A percentile compares a stretch with the other conserved stretches of the same genome.
Conservation (phyloP, 2,888 invertebrate species). For the Phyllotreta striolata region DNA sequence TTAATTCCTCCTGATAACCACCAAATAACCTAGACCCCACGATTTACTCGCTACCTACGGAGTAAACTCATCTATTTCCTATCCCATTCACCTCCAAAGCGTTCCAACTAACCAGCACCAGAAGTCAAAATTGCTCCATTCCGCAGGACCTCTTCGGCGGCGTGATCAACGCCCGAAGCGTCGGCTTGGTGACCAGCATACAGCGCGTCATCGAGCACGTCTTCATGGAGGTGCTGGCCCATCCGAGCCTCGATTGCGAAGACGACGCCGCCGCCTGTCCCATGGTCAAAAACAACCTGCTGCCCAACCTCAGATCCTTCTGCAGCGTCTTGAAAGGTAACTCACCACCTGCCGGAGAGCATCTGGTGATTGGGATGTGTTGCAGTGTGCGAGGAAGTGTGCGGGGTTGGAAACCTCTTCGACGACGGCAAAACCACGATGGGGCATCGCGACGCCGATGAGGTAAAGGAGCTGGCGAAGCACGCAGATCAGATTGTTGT, state of each 20-base stretch:
- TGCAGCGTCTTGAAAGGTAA: conserved; percentile 87
- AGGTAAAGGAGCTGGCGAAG: conserved; percentile 75
- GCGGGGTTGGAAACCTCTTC: conserved; percentile 79
- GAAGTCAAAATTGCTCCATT: too few species aligned
- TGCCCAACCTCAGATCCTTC: conserved; percentile 85
- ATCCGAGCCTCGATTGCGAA: conserved; percentile 80
- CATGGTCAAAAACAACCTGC: conserved; percentile 82
- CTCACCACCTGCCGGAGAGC: neutral
- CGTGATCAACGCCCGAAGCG: conserved; percentile 77
- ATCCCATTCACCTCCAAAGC: too few species aligned
- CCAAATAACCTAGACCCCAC: too few species aligned
- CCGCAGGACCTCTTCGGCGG: conserved; percentile 72
- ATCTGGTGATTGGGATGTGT: conserved; percentile 8
- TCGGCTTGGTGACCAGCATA: conserved; percentile 85
- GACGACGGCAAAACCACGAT: conserved; percentile 75
- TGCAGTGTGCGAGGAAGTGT: conserved; percentile 84
- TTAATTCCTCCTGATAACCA: too few species aligned
- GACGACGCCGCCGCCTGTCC: conserved; percentile 82
- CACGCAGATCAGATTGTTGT: conserved; percentile 70
- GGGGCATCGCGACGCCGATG: conserved; percentile 65
- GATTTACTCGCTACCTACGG: too few species aligned
- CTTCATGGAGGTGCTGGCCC: conserved; percentile 88
- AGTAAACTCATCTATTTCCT: too few species aligned
- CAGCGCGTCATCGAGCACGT: conserved; percentile 89
- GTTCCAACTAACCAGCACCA: too few species aligned